Conservation (phyloP, 1,140 invertebrate species). For the Bombus consobrinus region DNA sequence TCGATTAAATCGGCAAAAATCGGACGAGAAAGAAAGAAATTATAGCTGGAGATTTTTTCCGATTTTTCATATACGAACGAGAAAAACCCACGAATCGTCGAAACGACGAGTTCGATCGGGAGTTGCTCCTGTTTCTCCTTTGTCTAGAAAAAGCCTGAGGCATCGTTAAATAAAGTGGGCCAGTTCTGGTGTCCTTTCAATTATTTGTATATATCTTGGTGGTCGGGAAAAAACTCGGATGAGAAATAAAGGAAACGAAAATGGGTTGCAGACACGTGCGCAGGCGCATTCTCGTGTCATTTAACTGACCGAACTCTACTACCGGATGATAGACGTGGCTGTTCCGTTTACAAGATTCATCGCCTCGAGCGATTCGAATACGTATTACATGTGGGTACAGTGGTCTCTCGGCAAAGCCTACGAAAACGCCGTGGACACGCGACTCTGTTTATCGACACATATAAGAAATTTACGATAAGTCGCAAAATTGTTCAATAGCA, state of each 20-base stretch:
- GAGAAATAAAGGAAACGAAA: slow-evolving; percentile 8
- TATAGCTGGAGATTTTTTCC: not conserved
- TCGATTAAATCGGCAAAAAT: not conserved
- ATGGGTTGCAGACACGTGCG: slow-evolving; percentile 9
- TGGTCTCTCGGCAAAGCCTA: too few species aligned
- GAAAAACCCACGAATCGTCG: not conserved
- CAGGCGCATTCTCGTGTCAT: not conserved
- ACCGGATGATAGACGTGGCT: not conserved
- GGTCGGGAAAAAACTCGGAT: not conserved
- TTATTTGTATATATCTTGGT: slow-evolving; percentile 29
- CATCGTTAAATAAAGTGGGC: slow-evolving; percentile 33
- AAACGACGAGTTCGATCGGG: not conserved
- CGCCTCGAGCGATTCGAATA: not conserved
- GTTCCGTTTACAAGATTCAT: not conserved
- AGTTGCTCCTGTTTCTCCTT: not conserved
- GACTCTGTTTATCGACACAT: not conserved
- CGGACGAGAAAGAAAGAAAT: not conserved
- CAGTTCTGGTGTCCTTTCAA: slow-evolving; percentile 37
- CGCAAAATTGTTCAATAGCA: not conserved
- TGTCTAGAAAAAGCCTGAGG: slow-evolving; percentile 26
- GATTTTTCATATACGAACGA: not conserved
- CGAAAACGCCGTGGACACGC: too few species aligned
- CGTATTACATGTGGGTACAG: too few species aligned
- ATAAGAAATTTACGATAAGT: not conserved
- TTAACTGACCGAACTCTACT: not conserved